phyloP scores from a whole-genome alignment of 2,888 invertebrate species.

The Willowsia nigromaculata region DNA sequence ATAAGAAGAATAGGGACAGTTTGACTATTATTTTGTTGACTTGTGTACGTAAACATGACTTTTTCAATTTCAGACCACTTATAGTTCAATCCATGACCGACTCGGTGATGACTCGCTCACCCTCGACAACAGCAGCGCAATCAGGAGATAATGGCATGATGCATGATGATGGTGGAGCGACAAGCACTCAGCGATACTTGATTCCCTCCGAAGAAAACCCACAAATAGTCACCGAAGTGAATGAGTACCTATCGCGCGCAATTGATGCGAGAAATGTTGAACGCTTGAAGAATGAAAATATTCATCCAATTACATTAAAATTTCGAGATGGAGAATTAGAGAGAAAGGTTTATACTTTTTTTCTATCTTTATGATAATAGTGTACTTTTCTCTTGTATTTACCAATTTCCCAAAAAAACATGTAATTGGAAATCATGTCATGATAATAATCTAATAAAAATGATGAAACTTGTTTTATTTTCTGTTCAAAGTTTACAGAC shows the following conservation, averaged over 20 bases:
- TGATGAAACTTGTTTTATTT: neutral
- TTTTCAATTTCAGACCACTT: slow-evolving; percentile 64
- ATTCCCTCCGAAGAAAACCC: slow-evolving; percentile 60
- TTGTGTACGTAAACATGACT: slow-evolving; percentile 4
- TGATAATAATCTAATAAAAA: neutral
- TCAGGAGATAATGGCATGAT: slow-evolving; percentile 33
- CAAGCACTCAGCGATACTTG: slow-evolving; percentile 61
- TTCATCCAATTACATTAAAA: slow-evolving; percentile 90
- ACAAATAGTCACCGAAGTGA: slow-evolving; percentile 87
- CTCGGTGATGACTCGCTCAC: slow-evolving; percentile 62
- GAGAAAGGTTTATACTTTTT: slow-evolving; percentile 76
- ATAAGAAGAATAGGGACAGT: neutral
- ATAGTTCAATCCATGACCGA: slow-evolving; percentile 69
- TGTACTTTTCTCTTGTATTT: too few relatives aligned
- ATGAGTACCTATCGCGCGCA: slow-evolving; percentile 96
- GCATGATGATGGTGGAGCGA: slow-evolving; percentile 56
- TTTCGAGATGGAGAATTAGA: slow-evolving; percentile 91
- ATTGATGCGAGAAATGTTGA: slow-evolving; percentile 97
- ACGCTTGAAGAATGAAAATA: slow-evolving; percentile 92
- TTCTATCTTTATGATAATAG: too few relatives aligned
- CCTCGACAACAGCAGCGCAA: slow-evolving; percentile 39
- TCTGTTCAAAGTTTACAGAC: slow-evolving; percentile 62
- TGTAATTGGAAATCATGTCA: slow-evolving; percentile 32
- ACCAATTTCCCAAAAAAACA: neutral
- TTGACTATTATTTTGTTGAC: slow-evolving; percentile 34